Conservation (phyloP, 2,797 vertebrate species). For the Chloroceryle inda region DNA sequence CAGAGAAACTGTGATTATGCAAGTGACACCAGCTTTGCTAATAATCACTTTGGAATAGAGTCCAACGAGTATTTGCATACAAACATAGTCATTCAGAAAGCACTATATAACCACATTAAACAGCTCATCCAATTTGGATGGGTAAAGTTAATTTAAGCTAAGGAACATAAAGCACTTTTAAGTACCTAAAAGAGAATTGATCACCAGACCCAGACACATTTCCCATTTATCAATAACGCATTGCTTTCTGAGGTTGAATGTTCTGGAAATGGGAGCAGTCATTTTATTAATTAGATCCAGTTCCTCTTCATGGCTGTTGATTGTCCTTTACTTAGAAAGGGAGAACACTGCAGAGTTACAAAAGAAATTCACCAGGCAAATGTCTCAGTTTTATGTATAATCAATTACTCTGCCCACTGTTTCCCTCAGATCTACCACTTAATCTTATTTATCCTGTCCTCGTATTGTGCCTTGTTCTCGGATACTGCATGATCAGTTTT, state of each 20-base stretch:
- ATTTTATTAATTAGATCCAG: conserved; percentile 57
- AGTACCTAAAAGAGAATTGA: conserved; percentile 45
- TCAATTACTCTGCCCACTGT: neutral
- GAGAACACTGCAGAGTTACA: neutral
- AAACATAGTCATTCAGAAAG: conserved; percentile 30
- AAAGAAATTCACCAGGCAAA: conserved; percentile 1
- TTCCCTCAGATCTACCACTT: neutral
- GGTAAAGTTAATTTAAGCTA: conserved; percentile 65
- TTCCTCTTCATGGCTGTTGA: conserved; percentile 40
- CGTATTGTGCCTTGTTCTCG: neutral
- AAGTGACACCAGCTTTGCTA: neutral
- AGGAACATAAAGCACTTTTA: conserved; percentile 59
- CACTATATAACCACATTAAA: conserved; percentile 35
- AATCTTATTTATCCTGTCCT: conserved; percentile 7
- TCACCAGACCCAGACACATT: conserved; percentile 37
- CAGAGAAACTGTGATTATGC: neutral
- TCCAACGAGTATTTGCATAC: neutral
- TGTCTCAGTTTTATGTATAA: conserved; percentile 16
- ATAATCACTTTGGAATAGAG: neutral
- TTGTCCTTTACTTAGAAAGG: conserved; percentile 32
- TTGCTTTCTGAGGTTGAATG: conserved; percentile 31
- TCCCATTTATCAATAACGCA: conserved; percentile 50
- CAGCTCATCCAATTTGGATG: conserved; percentile 43
- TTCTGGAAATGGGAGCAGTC: conserved; percentile 17
- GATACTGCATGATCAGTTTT: neutral